A percentile compares a stretch with the other conserved stretches of the same genome.
These are phyloP conservation scores for Caenorhabditis sulstoni DNA, from an alignment of 2,888 invertebrate species.

Conservation along the genomic window DNA sequence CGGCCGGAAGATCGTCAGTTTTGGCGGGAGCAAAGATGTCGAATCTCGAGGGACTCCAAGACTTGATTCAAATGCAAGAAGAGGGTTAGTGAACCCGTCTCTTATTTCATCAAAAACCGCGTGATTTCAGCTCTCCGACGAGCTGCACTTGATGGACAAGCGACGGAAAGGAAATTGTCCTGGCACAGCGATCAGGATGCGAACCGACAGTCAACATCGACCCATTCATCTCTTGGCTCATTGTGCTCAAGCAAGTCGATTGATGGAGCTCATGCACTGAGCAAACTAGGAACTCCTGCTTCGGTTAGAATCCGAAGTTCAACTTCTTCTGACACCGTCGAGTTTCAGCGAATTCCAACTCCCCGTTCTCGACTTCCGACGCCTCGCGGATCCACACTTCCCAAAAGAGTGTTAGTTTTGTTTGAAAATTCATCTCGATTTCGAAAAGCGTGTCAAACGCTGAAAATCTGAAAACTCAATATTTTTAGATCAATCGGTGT, in stretches of 20 bases:
- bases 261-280: conserved; percentile 47
- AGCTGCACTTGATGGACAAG: conserved; percentile 36
- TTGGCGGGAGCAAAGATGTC: conserved; percentile 16
- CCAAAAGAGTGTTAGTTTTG: conserved; percentile 54
- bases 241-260: conserved; percentile 55
- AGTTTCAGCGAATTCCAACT: conserved; percentile 42
- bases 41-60: conserved; percentile 57
- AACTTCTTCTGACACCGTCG: neutral
- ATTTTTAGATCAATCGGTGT: conserved; percentile 50
- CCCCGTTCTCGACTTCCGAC: conserved; percentile 56
- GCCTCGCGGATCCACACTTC: conserved; percentile 40
- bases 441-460: neutral
- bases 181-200: conserved; percentile 59
- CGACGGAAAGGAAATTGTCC: conserved; percentile 50
- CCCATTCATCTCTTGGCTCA: conserved; percentile 48
- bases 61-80: conserved; percentile 59
- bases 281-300: conserved; percentile 13
- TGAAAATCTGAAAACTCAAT: neutral
- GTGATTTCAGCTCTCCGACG: conserved; percentile 46
- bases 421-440: neutral
- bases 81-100: conserved; percentile 28
- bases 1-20: conserved; percentile 8
- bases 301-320: neutral
- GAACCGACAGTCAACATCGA: conserved; percentile 51
- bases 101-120: neutral